Conservation (phyloP, 2,797 vertebrate species). For the Craterocephalus amniculus region DNA sequence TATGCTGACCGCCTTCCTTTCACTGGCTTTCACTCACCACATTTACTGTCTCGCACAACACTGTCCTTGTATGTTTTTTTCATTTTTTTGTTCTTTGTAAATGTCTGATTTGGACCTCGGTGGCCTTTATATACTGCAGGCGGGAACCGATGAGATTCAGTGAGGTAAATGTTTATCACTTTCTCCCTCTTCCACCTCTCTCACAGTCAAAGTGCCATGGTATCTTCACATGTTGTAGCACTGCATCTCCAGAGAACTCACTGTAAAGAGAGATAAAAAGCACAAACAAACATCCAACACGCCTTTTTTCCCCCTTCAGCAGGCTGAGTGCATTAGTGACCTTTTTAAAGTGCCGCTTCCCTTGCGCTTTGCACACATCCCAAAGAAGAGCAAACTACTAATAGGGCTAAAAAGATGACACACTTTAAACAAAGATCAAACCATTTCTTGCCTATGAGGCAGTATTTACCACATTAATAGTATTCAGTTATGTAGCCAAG, state of each 20-base stretch:
- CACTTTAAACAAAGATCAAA: slow-evolving; percentile 75
- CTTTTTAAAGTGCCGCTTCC: slow-evolving; percentile 74
- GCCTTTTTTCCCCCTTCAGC: slow-evolving; percentile 61
- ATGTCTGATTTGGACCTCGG: slow-evolving; percentile 14
- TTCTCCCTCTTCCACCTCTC: slow-evolving; percentile 17
- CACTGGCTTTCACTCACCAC: slow-evolving; percentile 12
- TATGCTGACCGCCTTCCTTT: slow-evolving; percentile 36
- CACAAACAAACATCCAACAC: slow-evolving; percentile 75
- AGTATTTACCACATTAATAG: slow-evolving; percentile 59
- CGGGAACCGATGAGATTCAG: slow-evolving; percentile 27
- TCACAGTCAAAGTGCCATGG: slow-evolving; percentile 37
- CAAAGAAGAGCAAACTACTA: slow-evolving; percentile 72
- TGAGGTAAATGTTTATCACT: slow-evolving; percentile 37
- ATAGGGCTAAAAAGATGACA: slow-evolving; percentile 75
- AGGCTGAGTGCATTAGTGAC: slow-evolving; percentile 75
- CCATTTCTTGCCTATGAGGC: slow-evolving; percentile 59
- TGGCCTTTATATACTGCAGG: slow-evolving; percentile 24
- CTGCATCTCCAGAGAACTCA: slow-evolving; percentile 65
- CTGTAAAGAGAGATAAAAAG: slow-evolving; percentile 66
- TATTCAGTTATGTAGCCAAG: slow-evolving; percentile 67
- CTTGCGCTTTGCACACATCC: slow-evolving; percentile 63
- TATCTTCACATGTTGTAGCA: slow-evolving; percentile 52
- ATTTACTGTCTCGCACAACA: slow-evolving; percentile 4
- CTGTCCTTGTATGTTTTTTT: not conserved
- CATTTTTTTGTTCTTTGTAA: slow-evolving; percentile 17